phyloP scores from a whole-genome alignment of 2,113 vertebrate species.

The Pipa parva region DNA sequence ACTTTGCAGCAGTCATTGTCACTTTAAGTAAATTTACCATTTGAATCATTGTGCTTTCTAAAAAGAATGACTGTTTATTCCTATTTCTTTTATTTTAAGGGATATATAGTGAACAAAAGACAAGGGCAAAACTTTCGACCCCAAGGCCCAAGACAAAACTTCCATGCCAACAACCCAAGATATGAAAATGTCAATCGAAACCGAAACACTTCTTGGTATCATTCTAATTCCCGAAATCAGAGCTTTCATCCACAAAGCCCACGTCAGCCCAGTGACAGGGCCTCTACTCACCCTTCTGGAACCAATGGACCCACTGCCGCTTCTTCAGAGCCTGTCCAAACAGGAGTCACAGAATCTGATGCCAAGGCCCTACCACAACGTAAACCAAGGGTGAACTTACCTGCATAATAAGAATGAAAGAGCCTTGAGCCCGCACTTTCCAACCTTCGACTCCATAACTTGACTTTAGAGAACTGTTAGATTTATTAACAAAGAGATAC shows the following conservation, averaged over 20 bases:
- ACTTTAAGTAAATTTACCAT: too few species aligned
- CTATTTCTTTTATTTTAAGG: conserved; percentile 56
- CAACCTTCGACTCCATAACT: conserved; percentile 43
- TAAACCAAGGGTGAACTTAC: conserved; percentile 60
- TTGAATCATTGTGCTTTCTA: too few species aligned
- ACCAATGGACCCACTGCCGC: conserved; percentile 46
- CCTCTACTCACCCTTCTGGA: conserved; percentile 44
- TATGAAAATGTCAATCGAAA: conserved; percentile 52
- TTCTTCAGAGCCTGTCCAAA: conserved; percentile 44
- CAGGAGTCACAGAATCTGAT: conserved; percentile 44
- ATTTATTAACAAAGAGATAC: conserved; percentile 56
- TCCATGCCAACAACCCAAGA: conserved; percentile 56
- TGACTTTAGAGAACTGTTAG: conserved; percentile 51
- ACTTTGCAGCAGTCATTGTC: too few species aligned
- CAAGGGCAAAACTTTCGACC: conserved; percentile 61
- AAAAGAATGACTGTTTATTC: background rate
- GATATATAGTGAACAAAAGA: conserved; percentile 67
- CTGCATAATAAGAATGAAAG: conserved; percentile 50
- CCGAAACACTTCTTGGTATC: conserved; percentile 56
- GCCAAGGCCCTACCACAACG: conserved; percentile 73
- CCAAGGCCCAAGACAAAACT: conserved; percentile 65
- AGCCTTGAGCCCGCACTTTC: conserved; percentile 27
- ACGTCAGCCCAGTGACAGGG: conserved; percentile 38
- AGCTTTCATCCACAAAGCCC: conserved; percentile 30
- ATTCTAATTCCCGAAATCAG: conserved; percentile 56